A percentile compares a stretch with the other conserved stretches of the same genome.
phyloP scores from a whole-genome alignment of 2,797 vertebrate species.

The Anguilla anguilla region DNA sequence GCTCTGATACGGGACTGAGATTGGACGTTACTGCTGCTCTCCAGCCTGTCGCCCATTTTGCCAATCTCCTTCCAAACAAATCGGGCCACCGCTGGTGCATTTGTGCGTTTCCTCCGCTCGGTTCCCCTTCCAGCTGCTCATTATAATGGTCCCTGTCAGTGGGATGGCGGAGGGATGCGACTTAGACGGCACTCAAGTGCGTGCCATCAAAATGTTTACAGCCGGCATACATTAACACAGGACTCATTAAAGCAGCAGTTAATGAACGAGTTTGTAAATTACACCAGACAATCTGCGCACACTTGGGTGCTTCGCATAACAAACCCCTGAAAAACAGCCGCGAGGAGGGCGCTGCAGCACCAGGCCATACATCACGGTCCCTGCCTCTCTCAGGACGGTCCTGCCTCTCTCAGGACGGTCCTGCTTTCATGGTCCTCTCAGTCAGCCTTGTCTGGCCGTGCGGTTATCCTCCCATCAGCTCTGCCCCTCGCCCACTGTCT shows the following conservation, averaged over 20 bases:
- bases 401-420: background rate
- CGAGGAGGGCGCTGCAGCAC: background rate
- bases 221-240: conserved; percentile 7
- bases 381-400: background rate
- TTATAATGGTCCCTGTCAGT: background rate
- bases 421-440: background rate
- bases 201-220: background rate
- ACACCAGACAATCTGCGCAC: conserved; percentile 4
- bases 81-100: background rate
- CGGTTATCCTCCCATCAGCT: background rate
- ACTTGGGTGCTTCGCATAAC: conserved; percentile 8
- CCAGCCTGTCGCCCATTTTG: background rate
- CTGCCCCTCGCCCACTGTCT: background rate
- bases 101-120: background rate
- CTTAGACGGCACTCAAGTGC: background rate
- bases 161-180: conserved; percentile 2
- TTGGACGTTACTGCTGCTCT: background rate
- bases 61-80: background rate
- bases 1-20: background rate
- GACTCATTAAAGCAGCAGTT: conserved; percentile 20
- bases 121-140: background rate
- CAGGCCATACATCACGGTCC: background rate
- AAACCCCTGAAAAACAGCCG: conserved; percentile 8
- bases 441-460: background rate
- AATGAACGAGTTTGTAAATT: conserved; percentile 21